Evolutionary conservation across 2,113 vertebrate genomes (phyloP), one percentile per base, ranked within the genome.

Genomic region (Probosciger aterrimus): DNA sequence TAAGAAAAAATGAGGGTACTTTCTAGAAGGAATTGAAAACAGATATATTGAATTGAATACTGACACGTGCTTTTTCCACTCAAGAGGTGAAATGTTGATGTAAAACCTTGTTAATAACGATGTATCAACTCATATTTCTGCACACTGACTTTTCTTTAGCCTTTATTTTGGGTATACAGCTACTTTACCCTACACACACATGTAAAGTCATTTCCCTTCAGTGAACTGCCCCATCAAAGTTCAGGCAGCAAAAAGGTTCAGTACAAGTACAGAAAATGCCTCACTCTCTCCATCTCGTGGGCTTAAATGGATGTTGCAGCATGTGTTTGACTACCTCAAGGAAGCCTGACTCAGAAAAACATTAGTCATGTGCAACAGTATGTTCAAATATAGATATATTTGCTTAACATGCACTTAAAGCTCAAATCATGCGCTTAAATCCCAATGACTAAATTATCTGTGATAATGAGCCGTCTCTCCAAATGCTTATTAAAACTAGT

Each of bases 241-340:
- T 49, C 55, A 47, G 43, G 3, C 7, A 14, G 4, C 14, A 9
- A 10, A 30, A 52, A 8, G 23, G 0, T 12, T 33, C 63, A n/a
- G 25, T 7, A 1, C 33, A 5, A 15, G 20, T 7, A 44, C 33
- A 52, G 23, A n/a, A 83, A 5, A 19, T 9, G 82, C 68, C 77
- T 84, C 93, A 24, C 93, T 85, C 28, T 92, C 94, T 50, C 97
- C 98, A 96, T 84, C 98, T 96, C 35, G 95, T 97, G 98, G 97
- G 69, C 52, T 39, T 1, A 7, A 50, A 18, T 4, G 16, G 81
- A 33, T 5, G 19, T 17, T 94, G 75, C 95, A 96, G 53, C 35
- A 55, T 5, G 33, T 44, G 19, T 80, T 33, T 30, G 47, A 31
- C 35, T 43, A n/a, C 43, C 27, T 37, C 11, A 6, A 2, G 0